Conservation (phyloP, 2,888 invertebrate species). For the Eudemis profundana region DNA sequence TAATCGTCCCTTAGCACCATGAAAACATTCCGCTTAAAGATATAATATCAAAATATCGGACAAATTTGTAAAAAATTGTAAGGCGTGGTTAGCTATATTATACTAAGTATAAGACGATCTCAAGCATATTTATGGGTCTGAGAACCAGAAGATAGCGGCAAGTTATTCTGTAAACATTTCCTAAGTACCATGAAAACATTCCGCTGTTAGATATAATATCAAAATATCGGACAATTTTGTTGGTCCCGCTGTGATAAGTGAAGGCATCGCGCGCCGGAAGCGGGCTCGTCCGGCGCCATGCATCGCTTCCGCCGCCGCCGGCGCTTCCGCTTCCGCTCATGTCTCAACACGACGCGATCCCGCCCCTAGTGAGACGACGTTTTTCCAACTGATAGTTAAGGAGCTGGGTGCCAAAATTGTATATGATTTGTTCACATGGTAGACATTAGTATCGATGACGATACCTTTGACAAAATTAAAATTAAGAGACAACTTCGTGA, state of each 20-base stretch:
- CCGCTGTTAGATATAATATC: slow-evolving; percentile 25
- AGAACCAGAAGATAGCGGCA: background rate
- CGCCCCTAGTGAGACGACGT: slow-evolving; percentile 68
- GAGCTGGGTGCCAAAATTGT: no score
- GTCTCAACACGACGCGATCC: slow-evolving; percentile 62
- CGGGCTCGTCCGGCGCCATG: slow-evolving; percentile 78
- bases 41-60: no score
- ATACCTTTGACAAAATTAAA: no score
- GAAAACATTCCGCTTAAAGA: no score
- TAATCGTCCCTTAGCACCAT: no score
- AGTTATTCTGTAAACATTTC: background rate
- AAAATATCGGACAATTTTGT: slow-evolving; percentile 59
- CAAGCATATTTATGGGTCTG: no score
- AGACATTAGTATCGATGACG: no score
- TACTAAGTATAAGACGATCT: no score
- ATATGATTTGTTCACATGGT: no score
- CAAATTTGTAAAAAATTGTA: no score
- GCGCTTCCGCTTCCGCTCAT: slow-evolving; percentile 79
- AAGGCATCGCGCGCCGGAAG: slow-evolving; percentile 77
- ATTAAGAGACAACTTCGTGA: no score
- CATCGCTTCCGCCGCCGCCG: slow-evolving; percentile 74
- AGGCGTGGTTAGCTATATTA: no score
- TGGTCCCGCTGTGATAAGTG: slow-evolving; percentile 80
- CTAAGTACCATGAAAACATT: background rate
- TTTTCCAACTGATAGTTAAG: slow-evolving; percentile 72